Evolutionary conservation across 2,113 vertebrate genomes (phyloP), one percentile per base, ranked within the genome.

Genomic region (Empidonax alnorum): DNA sequence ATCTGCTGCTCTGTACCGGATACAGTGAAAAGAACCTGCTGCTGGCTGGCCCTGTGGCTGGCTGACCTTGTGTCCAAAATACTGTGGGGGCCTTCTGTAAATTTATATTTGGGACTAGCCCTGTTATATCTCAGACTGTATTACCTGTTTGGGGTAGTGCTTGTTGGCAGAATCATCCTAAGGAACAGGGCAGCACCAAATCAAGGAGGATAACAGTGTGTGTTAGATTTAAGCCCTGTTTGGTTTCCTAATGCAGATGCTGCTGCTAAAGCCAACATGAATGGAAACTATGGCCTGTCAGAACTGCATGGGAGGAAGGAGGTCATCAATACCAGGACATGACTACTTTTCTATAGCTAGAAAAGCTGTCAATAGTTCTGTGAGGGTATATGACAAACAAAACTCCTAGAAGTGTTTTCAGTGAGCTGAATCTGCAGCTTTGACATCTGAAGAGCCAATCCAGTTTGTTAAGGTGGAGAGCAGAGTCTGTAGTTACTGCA

Each of bases 31-130:
- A 18, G 27, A 47, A 12, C 56, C 65, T 65, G 35, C 53, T 65
- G 35, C 37, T 78, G 42, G 27, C 66, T 63, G 59, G 37, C 12
- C 35, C 41, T 49, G 44, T 17, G 49, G 8, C 41, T 87, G 61
- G 11, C 28, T 44, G 82, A 35, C 46, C 27, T 83, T 11, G 7
- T 39, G 52, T 61, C 12, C 7, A 30, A 65, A 88, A 61, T 21
- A 33, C 12, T 12, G 10, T 14, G 12, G 18, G 5, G 1, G 0
- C 5, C 28, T 82, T 63, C 33, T 65, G 19, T 9, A 79, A 59
- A 25, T 0, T 61, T 30, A 14, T 2, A 5, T 1, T 44, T 42
- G 18, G 39, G 21, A 72, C 27, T 18, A 50, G 2, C 30, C n/a
- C 33, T 73, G 14, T 56, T 75, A 5, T 24, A 11, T 41, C 30